Evolutionary conservation across 2,888 invertebrate species (phyloP).

Genomic region (Tetrapedia diversipes): DNA sequence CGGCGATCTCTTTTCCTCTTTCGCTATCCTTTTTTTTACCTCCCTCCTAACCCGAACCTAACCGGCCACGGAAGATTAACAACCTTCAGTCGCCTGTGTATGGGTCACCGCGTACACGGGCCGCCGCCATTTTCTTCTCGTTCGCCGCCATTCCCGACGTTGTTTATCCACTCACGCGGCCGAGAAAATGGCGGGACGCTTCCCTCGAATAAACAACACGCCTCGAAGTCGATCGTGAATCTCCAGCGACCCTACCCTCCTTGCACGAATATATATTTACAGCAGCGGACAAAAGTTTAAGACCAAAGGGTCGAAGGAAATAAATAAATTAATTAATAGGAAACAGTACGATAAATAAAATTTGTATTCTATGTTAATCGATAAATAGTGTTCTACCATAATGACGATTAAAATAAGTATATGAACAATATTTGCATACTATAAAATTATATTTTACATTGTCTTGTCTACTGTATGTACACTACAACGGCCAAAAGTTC

Average conservation of each 20-base stretch:
- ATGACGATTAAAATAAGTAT: too few species aligned
- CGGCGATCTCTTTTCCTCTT: background rate
- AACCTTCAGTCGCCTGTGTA: background rate
- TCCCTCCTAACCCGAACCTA: background rate
- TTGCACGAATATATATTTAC: constrained; percentile 47
- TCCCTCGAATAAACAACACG: constrained; percentile 46
- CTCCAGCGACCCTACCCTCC: constrained; percentile 13
- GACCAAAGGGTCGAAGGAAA: too few species aligned
- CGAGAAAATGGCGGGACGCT: constrained; percentile 3
- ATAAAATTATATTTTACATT: too few species aligned
- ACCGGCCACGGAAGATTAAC: constrained; percentile 19
- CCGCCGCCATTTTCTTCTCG: constrained; percentile 16
- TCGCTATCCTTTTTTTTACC: background rate
- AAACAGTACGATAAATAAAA: too few species aligned
- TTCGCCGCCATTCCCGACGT: constrained; percentile 31
- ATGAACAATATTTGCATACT: too few species aligned
- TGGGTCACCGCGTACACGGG: background rate
- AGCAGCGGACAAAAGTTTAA: too few species aligned
- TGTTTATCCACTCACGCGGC: constrained; percentile 32
- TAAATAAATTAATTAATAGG: too few species aligned
- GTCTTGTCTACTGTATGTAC: too few species aligned
- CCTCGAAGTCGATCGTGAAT: constrained; percentile 50
- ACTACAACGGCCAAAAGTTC: too few species aligned
- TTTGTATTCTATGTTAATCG: too few species aligned
- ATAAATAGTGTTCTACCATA: too few species aligned